Evolutionary conservation across 2,888 invertebrate genomes (phyloP).

Genomic region (Brachyptera risi): DNA sequence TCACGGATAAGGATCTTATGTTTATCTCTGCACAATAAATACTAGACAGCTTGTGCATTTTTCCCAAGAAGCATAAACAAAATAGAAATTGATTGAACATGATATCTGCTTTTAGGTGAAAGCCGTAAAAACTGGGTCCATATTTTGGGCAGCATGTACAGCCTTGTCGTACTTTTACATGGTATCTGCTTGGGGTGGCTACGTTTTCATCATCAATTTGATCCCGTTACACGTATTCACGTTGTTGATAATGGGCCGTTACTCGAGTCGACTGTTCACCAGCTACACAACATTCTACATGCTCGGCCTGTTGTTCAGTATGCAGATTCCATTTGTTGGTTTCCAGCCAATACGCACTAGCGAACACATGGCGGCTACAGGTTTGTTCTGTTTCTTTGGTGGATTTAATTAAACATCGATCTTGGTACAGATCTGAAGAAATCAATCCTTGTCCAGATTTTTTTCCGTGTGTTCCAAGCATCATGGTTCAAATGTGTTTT

Average conservation of each 20-base stretch:
- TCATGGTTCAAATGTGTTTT: no score
- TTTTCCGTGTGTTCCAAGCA: no score
- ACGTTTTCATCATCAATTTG: conserved; percentile 98
- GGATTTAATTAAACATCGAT: no score
- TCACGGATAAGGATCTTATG: no score
- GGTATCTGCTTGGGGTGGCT: conserved; percentile 99
- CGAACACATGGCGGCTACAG: conserved; percentile 98
- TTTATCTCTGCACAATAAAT: no score
- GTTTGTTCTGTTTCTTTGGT: no score
- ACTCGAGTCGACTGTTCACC: conserved; percentile 85
- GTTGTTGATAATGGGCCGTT: conserved; percentile 91
- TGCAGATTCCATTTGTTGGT: conserved; percentile 96
- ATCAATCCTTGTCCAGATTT: no score
- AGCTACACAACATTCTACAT: conserved; percentile 98
- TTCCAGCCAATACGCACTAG: conserved; percentile 98
- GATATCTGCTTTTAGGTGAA: conserved; percentile 56
- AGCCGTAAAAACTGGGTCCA: conserved; percentile 94
- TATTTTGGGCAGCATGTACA: conserved; percentile 93
- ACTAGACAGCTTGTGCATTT: no score
- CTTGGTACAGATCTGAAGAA: no score
- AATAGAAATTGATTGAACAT: no score
- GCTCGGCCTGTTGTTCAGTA: conserved; percentile 88
- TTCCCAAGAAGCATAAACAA: no score
- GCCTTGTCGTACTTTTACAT: conserved; percentile 99
- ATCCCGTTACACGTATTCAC: conserved; percentile 97